A percentile compares a stretch with the other conserved stretches of the same genome.
These are phyloP conservation scores for Corydoras maculifer DNA, from an alignment of 2,113 vertebrate genomes.

Conservation along the genomic window DNA sequence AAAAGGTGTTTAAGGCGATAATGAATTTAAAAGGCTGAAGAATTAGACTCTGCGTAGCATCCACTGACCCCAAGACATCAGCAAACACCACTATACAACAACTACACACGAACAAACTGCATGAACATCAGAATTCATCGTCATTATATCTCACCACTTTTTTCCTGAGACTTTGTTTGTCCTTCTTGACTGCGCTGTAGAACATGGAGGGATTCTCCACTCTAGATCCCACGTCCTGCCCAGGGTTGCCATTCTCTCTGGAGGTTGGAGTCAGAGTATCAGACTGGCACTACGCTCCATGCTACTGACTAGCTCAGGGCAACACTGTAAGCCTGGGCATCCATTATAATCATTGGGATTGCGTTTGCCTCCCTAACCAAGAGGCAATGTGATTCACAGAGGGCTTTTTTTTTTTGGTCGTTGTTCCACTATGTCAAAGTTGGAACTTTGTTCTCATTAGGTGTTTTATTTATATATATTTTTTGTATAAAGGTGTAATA, in stretches of 20 bases:
- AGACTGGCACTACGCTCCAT: constrained; percentile 55
- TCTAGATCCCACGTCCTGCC: constrained; percentile 72
- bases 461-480: background rate
- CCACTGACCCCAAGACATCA: constrained; percentile 35
- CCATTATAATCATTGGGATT: constrained; percentile 64
- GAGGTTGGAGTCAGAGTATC: constrained; percentile 71
- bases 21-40: no score
- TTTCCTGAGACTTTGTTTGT: constrained; percentile 84
- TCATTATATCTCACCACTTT: constrained; percentile 79
- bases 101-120: constrained; percentile 33
- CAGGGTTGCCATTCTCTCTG: constrained; percentile 84
- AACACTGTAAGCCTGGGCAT: constrained; percentile 70
- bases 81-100: constrained; percentile 48
- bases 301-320: constrained; percentile 55
- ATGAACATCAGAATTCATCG: constrained; percentile 45
- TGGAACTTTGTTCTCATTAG: constrained; percentile 3
- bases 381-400: constrained; percentile 42
- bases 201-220: constrained; percentile 80
- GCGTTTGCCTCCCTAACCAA: constrained; percentile 46
- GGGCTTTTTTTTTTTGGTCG: constrained; percentile 6
- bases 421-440: constrained; percentile 7
- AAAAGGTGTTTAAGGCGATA: no score
- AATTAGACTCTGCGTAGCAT: constrained; percentile 13
- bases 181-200: constrained; percentile 82
- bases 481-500: constrained; percentile 13